Evolutionary conservation across 2,888 invertebrate species (phyloP).

Genomic region (Brenthis hecate): DNA sequence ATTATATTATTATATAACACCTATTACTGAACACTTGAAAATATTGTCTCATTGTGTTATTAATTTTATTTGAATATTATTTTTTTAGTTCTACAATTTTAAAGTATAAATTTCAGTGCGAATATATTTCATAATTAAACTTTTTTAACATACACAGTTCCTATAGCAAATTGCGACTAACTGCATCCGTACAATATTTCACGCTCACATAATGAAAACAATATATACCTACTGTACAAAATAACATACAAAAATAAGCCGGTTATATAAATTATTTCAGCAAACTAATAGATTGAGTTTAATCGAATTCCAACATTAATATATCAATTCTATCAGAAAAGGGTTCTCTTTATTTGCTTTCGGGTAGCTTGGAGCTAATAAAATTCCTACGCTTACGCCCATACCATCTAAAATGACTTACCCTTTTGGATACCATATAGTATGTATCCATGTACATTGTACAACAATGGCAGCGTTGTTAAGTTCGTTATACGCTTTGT

Average conservation of each 20-base stretch:
- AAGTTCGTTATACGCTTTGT: background rate
- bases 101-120: too few species aligned
- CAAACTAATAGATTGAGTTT: background rate
- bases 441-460: background rate
- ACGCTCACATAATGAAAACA: too few species aligned
- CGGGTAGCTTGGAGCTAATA: constrained; percentile 4
- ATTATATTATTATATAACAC: too few species aligned
- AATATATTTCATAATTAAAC: too few species aligned
- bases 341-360: constrained; percentile 12
- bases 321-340: constrained; percentile 13
- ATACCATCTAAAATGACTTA: constrained; percentile 5
- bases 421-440: background rate
- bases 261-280: background rate
- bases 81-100: too few species aligned
- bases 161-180: too few species aligned
- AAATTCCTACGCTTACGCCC: constrained; percentile 12
- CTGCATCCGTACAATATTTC: too few species aligned
- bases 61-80: too few species aligned
- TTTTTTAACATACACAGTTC: too few species aligned
- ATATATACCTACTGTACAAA: too few species aligned
- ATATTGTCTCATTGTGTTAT: too few species aligned
- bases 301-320: constrained; percentile 1
- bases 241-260: background rate
- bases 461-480: background rate
- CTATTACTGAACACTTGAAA: too few species aligned